A percentile compares a stretch with the other conserved stretches of the same genome.
Conservation (phyloP, 2,888 invertebrate genomes). For the Lepidocyrtinus sp. region DNA sequence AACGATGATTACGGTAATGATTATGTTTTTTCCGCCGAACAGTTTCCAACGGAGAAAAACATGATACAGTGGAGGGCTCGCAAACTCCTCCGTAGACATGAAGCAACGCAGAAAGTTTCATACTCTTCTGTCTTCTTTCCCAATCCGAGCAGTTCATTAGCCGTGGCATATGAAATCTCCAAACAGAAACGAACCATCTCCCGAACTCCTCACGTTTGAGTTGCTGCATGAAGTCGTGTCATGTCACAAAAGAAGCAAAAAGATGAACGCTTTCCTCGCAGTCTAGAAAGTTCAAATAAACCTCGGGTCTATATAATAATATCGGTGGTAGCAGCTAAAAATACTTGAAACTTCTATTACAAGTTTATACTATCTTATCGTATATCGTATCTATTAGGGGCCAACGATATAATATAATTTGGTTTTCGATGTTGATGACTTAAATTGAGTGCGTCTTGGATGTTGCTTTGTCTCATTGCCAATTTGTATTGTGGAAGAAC, state of each 20-base stretch:
- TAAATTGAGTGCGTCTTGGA: too few species aligned
- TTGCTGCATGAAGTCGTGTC: constrained; percentile 32
- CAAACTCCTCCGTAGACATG: too few species aligned
- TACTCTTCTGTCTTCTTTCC: too few species aligned
- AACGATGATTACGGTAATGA: background rate
- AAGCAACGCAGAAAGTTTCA: too few species aligned
- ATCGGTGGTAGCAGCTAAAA: too few species aligned
- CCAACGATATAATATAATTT: too few species aligned
- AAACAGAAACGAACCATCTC: background rate
- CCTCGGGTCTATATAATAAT: too few species aligned
- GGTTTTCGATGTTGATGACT: background rate
- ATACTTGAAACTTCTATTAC: background rate
- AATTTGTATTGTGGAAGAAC: constrained; percentile 29
- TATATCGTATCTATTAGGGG: too few species aligned
- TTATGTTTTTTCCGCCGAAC: background rate
- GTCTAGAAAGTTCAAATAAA: background rate
- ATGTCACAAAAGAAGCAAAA: background rate
- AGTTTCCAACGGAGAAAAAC: background rate
- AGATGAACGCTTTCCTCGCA: background rate
- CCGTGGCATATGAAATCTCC: constrained; percentile 15
- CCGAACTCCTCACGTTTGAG: background rate
- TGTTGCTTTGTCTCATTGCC: background rate
- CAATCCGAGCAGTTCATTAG: constrained; percentile 28
- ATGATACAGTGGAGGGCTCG: background rate
- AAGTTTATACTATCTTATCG: background rate